phyloP scores from a whole-genome alignment of 2,888 invertebrate genomes.

The Alitta virens region DNA sequence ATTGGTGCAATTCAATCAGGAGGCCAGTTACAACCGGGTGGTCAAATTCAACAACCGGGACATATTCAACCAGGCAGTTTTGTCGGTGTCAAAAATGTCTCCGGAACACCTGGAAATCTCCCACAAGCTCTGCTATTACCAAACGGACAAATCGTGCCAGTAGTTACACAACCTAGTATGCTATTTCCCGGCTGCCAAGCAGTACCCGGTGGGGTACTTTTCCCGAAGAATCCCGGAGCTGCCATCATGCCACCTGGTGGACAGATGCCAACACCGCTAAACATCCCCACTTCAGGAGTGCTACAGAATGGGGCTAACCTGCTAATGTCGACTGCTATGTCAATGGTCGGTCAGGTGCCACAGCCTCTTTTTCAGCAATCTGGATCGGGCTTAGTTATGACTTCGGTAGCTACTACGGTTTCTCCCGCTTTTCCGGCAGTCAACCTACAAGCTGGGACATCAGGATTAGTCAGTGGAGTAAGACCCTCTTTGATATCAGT shows the following conservation, averaged over 20 bases:
- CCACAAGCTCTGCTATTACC: conserved; percentile 56
- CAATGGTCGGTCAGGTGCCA: neutral
- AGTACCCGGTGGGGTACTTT: neutral
- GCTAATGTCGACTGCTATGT: neutral
- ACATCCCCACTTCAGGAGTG: neutral
- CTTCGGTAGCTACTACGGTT: neutral
- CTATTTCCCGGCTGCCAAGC: conserved; percentile 25
- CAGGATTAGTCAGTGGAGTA: neutral
- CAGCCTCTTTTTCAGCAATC: neutral
- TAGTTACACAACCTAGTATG: conserved; percentile 54
- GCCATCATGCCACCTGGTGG: neutral
- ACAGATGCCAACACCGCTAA: neutral
- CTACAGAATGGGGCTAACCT: neutral
- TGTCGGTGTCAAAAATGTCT: too few relatives aligned
- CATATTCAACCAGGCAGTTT: conserved; percentile 32
- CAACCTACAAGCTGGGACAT: neutral
- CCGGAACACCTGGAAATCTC: conserved; percentile 18
- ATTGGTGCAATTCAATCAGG: too few relatives aligned
- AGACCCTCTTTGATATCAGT: neutral
- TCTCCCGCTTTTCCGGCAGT: neutral
- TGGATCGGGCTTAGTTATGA: neutral
- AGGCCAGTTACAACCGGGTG: too few relatives aligned
- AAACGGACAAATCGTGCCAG: conserved; percentile 57
- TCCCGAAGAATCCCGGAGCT: neutral
- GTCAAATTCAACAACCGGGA: neutral